A percentile compares a stretch with the other conserved stretches of the same genome.
Evolutionary conservation across 2,797 vertebrate genomes (phyloP).

Genomic region (Syngnathus acus): DNA sequence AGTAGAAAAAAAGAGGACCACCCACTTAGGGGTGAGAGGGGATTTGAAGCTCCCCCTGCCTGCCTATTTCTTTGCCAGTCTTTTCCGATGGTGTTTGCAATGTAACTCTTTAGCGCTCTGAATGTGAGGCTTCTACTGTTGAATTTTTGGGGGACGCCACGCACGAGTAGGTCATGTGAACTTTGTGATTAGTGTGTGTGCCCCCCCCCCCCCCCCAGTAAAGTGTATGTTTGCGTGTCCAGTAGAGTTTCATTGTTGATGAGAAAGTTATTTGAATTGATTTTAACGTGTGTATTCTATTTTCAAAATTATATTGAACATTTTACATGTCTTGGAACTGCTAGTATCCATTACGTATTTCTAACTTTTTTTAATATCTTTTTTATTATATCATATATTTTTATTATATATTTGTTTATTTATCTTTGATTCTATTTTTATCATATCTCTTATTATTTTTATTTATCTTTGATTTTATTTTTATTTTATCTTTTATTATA

Average conservation of each 20-base stretch:
- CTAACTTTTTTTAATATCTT: no score
- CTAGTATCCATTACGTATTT: no score
- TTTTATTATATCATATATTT: no score
- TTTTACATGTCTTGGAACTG: no score
- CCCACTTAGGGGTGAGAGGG: constrained; percentile 79
- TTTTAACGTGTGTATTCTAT: no score
- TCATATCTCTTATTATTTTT: no score
- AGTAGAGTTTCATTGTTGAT: neutral
- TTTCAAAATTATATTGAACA: no score
- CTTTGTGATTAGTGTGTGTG: neutral
- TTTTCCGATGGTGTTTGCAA: constrained; percentile 57
- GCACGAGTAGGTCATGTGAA: neutral
- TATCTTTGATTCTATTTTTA: no score
- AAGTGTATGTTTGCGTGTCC: neutral
- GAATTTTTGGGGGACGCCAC: neutral
- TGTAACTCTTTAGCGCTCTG: constrained; percentile 42
- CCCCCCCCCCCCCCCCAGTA: neutral
- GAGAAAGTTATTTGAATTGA: no score
- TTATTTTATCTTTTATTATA: no score
- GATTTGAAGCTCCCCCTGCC: constrained; percentile 70
- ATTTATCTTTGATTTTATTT: no score
- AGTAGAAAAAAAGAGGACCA: constrained; percentile 73
- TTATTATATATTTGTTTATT: no score
- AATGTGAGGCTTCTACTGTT: constrained; percentile 21
- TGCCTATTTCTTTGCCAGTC: constrained; percentile 66